Evolutionary conservation across 2,888 invertebrate genomes (phyloP).

Genomic region (Ypsolopha scabrella): DNA sequence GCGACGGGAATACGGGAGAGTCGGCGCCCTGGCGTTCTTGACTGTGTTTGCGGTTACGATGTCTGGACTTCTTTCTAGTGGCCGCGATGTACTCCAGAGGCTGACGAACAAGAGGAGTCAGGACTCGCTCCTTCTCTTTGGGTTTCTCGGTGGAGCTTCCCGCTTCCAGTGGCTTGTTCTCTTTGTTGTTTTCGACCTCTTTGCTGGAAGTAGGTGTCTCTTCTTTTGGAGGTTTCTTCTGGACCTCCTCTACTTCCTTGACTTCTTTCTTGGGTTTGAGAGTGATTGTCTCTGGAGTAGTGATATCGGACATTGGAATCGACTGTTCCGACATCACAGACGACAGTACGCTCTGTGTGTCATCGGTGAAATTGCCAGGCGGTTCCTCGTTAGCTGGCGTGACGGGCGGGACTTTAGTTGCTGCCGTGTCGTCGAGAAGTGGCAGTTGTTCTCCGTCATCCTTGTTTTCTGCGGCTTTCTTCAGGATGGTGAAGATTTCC

Average conservation of each 20-base stretch:
- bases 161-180: slow-evolving; percentile 42
- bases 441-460: slow-evolving; percentile 84
- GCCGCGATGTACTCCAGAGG: slow-evolving; percentile 81
- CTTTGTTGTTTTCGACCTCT: slow-evolving; percentile 20
- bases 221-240: slow-evolving; percentile 10
- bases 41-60: slow-evolving; percentile 75
- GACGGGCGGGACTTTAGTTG: slow-evolving; percentile 74
- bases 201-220: slow-evolving; percentile 5
- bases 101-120: slow-evolving; percentile 77
- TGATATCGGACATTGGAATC: slow-evolving; percentile 76
- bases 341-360: slow-evolving; percentile 80
- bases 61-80: slow-evolving; percentile 77
- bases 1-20: slow-evolving; percentile 76
- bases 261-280: slow-evolving; percentile 60
- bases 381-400: slow-evolving; percentile 76
- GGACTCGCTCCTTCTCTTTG: slow-evolving; percentile 51
- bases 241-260: slow-evolving; percentile 41
- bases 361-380: slow-evolving; percentile 76
- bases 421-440: slow-evolving; percentile 73
- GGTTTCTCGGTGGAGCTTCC: slow-evolving; percentile 30
- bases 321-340: slow-evolving; percentile 81
- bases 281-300: slow-evolving; percentile 63
- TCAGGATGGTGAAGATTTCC: slow-evolving; percentile 86
- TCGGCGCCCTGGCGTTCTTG: slow-evolving; percentile 75
- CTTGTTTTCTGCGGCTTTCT: slow-evolving; percentile 86